A percentile compares a stretch with the other conserved stretches of the same genome.
Evolutionary conservation across 2,888 invertebrate genomes (phyloP).

Genomic region (Boloria euphrosyne): DNA sequence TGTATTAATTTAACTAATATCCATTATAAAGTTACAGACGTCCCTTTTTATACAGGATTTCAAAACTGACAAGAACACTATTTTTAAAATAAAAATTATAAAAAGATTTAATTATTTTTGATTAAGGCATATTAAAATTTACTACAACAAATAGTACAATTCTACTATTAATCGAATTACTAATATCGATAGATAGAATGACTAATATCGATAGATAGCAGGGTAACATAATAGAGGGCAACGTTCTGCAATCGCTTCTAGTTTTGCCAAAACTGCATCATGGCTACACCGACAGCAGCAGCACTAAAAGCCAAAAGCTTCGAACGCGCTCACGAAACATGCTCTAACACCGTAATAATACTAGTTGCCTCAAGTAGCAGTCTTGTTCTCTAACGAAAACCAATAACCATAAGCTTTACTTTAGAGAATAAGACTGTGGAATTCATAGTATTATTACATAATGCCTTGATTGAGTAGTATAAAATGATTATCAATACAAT

Average conservation of each 20-base stretch:
- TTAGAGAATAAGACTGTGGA: slow-evolving; percentile 25
- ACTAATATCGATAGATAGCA: slow-evolving; percentile 42
- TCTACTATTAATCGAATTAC: no score
- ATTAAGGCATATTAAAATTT: no score
- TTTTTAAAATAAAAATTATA: no score
- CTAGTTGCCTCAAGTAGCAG: slow-evolving; percentile 35
- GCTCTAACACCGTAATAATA: slow-evolving; percentile 53
- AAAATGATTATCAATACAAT: slow-evolving; percentile 21
- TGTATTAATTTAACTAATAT: no score
- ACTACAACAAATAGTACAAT: no score
- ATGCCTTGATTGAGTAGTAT: slow-evolving; percentile 44
- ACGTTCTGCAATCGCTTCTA: slow-evolving; percentile 69
- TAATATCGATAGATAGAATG: no score
- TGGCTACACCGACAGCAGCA: slow-evolving; percentile 68
- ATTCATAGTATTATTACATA: slow-evolving; percentile 53
- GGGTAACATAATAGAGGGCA: slow-evolving; percentile 70
- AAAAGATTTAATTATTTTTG: no score
- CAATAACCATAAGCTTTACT: slow-evolving; percentile 4
- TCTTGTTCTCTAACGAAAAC: slow-evolving; percentile 27
- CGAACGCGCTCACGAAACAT: slow-evolving; percentile 62
- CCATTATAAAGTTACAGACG: no score
- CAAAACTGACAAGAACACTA: no score
- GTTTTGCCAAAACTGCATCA: slow-evolving; percentile 71
- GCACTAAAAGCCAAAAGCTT: slow-evolving; percentile 66
- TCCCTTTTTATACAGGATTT: no score